Base-by-base conservation (phyloP, 2,113 vertebrate species). In the Melanotaenia duboulayi region DNA sequence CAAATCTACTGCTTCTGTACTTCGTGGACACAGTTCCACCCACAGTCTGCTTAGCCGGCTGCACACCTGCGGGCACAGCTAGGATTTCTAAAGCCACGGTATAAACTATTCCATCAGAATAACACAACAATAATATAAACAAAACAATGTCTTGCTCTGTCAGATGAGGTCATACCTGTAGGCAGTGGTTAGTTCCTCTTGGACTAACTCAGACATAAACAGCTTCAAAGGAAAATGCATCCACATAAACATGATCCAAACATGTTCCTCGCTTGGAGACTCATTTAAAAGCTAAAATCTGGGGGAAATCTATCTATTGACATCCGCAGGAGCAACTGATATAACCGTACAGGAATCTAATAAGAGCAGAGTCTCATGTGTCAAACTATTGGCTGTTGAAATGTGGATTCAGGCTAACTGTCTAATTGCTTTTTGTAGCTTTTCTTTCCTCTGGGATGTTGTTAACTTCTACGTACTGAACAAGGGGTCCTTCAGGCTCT, bases 371-470 rank as follows among this genome's bases (percentile, higher is more conserved):
- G 71, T 80, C 74, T 80, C 81, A 14, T 71, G 78, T 85, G 86
- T 78, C 76, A 78, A 86, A 76, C 72, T 80, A 82, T 80, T 51
- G 85, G 67, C 63, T 80, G 74, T 64, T 28, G 79, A 65, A 90
- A 79, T 76, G 80, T 56, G 80, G 80, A 75, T 78, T 84, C 76
- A 69, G 59, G 40, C 71, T 58, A 74, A 40, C 66, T 63, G 65
- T 83, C 82, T 90, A 88, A 89, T 91, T 89, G 82, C 87, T 86
- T 89, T 87, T 87, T 57, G 72, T 65, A 68, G 69, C 55, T 42
- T 5, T 65, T 50, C 60, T 83, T 65, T 90, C 88, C 81, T 83
- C 17, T 0, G 83, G 88, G 88, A 89, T 54, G 71, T 84, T 87
- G 80, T 83, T 88, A 83, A 78, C 67, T 71, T 86, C 78, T 71